Conservation (phyloP, 2,888 invertebrate species). For the Frankliniella fusca region DNA sequence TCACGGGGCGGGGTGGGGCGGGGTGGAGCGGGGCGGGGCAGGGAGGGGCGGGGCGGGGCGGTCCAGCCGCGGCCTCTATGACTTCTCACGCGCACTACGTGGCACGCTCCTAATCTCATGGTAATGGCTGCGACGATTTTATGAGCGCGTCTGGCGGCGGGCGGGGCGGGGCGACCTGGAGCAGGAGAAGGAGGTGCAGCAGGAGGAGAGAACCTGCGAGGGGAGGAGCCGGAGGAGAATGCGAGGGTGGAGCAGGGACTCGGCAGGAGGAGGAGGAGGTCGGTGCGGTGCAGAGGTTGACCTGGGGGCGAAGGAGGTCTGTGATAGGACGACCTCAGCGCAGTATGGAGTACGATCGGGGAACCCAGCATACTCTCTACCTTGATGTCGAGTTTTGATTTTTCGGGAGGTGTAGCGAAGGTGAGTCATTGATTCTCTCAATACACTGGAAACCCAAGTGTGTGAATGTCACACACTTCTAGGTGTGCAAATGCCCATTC, state of each 20-base stretch:
- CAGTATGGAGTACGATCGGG: no score
- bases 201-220: no score
- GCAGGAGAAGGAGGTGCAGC: no score
- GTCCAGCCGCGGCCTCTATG: slow-evolving; percentile 2
- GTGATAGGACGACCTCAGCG: neutral
- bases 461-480: no score
- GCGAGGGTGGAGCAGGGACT: neutral
- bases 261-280: neutral
- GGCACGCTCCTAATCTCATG: neutral
- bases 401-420: no score
- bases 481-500: no score
- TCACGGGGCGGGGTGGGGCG: neutral
- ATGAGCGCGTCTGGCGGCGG: neutral
- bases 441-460: no score
- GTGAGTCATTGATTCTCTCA: no score
- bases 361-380: no score
- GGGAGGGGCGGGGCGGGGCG: neutral
- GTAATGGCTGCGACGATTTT: neutral
- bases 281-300: neutral
- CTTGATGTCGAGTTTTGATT: no score
- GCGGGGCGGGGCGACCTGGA: no score
- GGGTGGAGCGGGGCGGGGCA: neutral
- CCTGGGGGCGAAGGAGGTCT: neutral
- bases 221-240: no score
- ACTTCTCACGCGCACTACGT: neutral